phyloP scores from a whole-genome alignment of 2,797 vertebrate genomes.

The Muraenolepis orangiensis region DNA sequence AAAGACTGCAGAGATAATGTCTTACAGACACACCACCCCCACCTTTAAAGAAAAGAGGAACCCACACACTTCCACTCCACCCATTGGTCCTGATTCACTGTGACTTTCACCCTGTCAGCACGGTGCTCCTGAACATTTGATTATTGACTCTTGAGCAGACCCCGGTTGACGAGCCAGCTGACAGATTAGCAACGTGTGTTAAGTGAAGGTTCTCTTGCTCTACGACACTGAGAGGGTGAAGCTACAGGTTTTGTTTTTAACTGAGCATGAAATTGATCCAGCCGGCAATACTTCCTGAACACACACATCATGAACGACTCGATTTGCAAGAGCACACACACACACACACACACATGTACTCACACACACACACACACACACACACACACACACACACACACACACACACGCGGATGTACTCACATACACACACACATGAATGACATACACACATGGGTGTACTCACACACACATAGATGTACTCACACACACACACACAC shows the following conservation, averaged over 20 bases:
- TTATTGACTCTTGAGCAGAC: slow-evolving; percentile 52
- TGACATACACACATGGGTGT: too few species aligned
- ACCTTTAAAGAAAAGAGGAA: slow-evolving; percentile 21
- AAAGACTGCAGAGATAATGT: slow-evolving; percentile 1
- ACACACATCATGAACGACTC: neutral
- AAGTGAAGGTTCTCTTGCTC: neutral
- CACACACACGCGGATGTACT: too few species aligned
- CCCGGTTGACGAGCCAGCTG: slow-evolving; percentile 30
- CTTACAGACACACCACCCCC: neutral
- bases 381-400: too few species aligned
- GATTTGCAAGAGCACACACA: too few species aligned
- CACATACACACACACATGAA: too few species aligned
- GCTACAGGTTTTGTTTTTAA: neutral
- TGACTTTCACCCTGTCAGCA: slow-evolving; percentile 34
- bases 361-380: too few species aligned
- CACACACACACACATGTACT: too few species aligned
- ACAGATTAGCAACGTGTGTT: slow-evolving; percentile 1
- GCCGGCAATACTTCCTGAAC: neutral
- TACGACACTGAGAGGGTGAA: neutral
- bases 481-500: too few species aligned
- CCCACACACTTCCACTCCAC: slow-evolving; percentile 22
- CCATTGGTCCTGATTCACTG: slow-evolving; percentile 24
- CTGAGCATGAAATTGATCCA: neutral
- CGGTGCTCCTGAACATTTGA: slow-evolving; percentile 53
- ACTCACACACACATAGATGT: too few species aligned